A percentile compares a stretch with the other conserved stretches of the same genome.
Evolutionary conservation across 2,888 invertebrate species (phyloP).

Genomic region (Cephus spinipes): DNA sequence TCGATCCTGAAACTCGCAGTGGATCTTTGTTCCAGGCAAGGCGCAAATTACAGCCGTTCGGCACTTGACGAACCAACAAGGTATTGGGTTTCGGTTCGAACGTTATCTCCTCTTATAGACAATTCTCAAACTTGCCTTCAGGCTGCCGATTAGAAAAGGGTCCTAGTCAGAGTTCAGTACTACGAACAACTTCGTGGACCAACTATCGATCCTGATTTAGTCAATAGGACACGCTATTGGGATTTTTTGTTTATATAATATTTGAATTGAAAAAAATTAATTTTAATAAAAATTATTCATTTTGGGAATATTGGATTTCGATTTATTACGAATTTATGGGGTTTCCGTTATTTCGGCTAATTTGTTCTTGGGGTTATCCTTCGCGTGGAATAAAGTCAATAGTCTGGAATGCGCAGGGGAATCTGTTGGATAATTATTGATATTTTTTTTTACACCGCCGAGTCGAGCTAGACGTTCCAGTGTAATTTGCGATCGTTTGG

Average conservation of each 20-base stretch:
- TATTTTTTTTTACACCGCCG: not conserved
- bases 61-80: constrained; percentile 10
- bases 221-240: not conserved
- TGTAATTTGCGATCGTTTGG: not conserved
- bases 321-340: no score
- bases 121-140: not conserved
- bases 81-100: constrained; percentile 25
- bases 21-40: constrained; percentile 50
- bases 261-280: not conserved
- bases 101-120: constrained; percentile 17
- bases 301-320: not conserved
- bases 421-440: not conserved
- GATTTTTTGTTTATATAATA: not conserved
- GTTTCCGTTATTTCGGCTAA: no score
- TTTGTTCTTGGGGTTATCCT: not conserved
- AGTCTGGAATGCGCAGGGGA: not conserved
- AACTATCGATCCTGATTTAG: not conserved
- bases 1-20: not conserved
- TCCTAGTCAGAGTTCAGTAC: no score
- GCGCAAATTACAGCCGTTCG: constrained; percentile 51
- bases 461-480: not conserved
- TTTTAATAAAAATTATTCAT: not conserved
- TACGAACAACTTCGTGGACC: no score
- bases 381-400: not conserved
- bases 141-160: not conserved